Evolutionary conservation across 2,888 invertebrate genomes (phyloP).

Genomic region (Amblyjoppa proteus): DNA sequence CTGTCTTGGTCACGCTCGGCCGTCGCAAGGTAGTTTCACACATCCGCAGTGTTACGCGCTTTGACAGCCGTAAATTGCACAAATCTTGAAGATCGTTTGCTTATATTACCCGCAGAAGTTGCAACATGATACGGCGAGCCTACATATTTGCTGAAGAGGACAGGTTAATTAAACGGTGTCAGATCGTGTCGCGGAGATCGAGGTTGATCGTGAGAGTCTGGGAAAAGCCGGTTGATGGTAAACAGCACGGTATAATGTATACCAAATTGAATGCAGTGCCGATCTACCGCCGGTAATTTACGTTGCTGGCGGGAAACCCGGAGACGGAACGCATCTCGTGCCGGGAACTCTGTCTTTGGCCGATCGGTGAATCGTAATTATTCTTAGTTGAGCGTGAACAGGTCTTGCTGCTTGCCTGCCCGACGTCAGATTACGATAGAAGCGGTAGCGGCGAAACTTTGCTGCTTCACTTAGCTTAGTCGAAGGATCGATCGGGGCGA

Average conservation of each 20-base stretch:
- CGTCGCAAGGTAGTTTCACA: not conserved
- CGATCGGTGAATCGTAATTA: conserved; percentile 55
- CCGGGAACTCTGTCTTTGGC: conserved; percentile 43
- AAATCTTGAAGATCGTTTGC: not conserved
- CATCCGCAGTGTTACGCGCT: not conserved
- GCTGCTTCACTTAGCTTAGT: conserved; percentile 35
- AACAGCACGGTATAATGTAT: conserved; percentile 15
- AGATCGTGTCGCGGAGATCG: conserved; percentile 27
- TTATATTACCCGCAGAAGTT: not conserved
- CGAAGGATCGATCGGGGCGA: conserved; percentile 37
- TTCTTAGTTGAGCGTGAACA: conserved; percentile 41
- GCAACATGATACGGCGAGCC: not conserved
- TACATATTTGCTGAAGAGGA: conserved; percentile 10
- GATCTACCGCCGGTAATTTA: conserved; percentile 42
- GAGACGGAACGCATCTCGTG: conserved; percentile 16
- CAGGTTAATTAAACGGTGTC: conserved; percentile 23
- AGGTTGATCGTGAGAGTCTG: conserved; percentile 18
- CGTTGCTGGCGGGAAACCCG: conserved; percentile 17
- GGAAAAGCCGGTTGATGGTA: conserved; percentile 20
- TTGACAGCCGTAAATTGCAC: not conserved
- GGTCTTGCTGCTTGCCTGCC: conserved; percentile 33
- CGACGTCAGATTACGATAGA: conserved; percentile 47
- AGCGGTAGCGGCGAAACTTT: conserved; percentile 29
- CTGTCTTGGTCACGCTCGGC: not conserved
- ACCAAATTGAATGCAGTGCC: conserved; percentile 28